Evolutionary conservation across 2,888 invertebrate species (phyloP), one percentile per base, ranked within the genome.

Genomic region (Melipona beecheii): DNA sequence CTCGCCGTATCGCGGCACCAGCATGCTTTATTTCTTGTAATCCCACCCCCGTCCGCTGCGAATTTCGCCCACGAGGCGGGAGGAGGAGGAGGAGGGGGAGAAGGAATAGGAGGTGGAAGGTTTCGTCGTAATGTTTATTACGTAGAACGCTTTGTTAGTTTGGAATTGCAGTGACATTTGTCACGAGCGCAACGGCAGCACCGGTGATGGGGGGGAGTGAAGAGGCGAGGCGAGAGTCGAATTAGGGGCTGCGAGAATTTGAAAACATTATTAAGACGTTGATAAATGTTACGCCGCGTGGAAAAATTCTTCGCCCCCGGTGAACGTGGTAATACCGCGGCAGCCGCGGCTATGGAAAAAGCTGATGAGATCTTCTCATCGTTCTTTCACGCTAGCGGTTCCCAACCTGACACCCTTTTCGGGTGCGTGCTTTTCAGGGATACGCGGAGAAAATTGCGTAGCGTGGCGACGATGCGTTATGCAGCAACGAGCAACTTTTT

Each of bases 11-110:
- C 84, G 71, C 62, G 72, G 85, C 74, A 31, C 81, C 84, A 71
- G 80, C 76, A 83, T 85, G 68, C 74, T 85, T 84, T 77, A 71
- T 84, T 84, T 81, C 85, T 85, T 75, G 81, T 58, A 75, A 84
- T 78, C 54, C 52, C 17, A 43, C 43, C 64, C 5, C 19, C 21
- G 65, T 54, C 71, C 70, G 31, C 56, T 27, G n/a, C 58, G 77
- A 79, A 74, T 84, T 78, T 75, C 70, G 49, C 60, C 52, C 9
- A 43, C 43, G 9, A 9, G 43, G 43, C 43, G 43, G 9, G 43
- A 43, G 43, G 43, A 31, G 31, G 36, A 36, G 36, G 36, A 36
- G 9, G 0, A 43, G 11, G 9, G 1, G 43, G 43, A 73, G n/a
- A n/a, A n/a, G 36, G 43, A 43, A 0, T 1, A 0, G 36, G 36